Conservation (phyloP, 1,140 invertebrate genomes). For the Maconellicoccus hirsutus region DNA sequence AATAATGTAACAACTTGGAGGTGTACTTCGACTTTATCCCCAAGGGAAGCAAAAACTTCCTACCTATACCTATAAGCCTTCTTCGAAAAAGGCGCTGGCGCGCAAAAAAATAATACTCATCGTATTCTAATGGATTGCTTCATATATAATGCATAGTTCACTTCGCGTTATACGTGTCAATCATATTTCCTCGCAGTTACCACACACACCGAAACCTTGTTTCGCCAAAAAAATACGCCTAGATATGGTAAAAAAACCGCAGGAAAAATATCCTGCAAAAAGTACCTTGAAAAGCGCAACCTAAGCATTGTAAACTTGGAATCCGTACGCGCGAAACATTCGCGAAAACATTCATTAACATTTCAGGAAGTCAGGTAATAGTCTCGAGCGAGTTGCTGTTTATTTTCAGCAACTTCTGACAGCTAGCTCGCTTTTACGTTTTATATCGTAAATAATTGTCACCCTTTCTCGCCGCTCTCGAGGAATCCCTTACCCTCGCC, state of each 20-base stretch:
- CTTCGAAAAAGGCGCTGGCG: not conserved
- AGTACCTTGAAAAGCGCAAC: too few relatives aligned
- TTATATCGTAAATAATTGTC: not conserved
- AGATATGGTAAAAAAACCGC: not conserved
- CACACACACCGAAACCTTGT: not conserved
- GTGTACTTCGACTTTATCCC: not conserved
- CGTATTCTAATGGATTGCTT: constrained; percentile 20
- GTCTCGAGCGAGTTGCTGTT: not conserved
- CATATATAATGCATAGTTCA: constrained; percentile 18
- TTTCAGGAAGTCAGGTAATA: constrained; percentile 17
- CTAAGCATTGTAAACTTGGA: too few relatives aligned
- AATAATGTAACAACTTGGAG: not conserved
- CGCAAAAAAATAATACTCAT: constrained; percentile 1
- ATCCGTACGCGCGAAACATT: too few relatives aligned
- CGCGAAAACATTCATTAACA: constrained; percentile 12
- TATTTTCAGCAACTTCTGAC: not conserved
- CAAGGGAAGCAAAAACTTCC: not conserved
- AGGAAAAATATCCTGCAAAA: not conserved
- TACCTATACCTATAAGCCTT: constrained; percentile 8
- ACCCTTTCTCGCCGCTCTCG: not conserved
- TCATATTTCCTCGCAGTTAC: constrained; percentile 1
- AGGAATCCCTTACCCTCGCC: not conserved
- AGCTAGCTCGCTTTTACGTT: not conserved
- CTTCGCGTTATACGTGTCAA: constrained; percentile 13
- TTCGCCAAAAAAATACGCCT: not conserved